Evolutionary conservation across 2,797 vertebrate genomes (phyloP).

Genomic region (Gymnothorax javanicus): DNA sequence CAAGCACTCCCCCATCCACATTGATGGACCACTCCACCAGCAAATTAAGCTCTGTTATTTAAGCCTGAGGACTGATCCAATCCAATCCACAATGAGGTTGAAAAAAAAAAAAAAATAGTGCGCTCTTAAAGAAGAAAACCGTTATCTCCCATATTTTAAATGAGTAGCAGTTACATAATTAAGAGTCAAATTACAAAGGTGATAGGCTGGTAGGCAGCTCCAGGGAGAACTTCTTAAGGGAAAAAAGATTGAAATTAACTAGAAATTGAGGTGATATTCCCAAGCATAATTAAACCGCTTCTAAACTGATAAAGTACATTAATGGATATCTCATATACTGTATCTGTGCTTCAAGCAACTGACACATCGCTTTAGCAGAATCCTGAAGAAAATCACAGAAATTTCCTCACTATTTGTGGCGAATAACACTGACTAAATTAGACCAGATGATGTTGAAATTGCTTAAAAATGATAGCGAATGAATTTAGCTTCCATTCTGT

Average conservation of each 20-base stretch:
- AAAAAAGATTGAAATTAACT: background rate
- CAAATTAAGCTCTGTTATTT: background rate
- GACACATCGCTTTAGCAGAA: background rate
- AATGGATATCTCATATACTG: background rate
- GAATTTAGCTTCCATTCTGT: no score
- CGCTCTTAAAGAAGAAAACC: background rate
- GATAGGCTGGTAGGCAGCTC: background rate
- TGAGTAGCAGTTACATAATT: background rate
- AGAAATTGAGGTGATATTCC: background rate
- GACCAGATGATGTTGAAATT: background rate
- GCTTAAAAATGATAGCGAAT: no score
- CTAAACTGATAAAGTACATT: background rate
- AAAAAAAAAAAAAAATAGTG: no score
- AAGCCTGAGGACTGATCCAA: constrained; percentile 13
- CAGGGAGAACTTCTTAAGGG: background rate
- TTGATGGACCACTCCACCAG: background rate
- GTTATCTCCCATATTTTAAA: background rate
- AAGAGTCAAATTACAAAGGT: background rate
- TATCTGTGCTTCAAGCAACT: background rate
- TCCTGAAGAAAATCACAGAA: background rate
- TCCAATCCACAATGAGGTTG: background rate
- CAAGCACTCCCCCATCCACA: background rate
- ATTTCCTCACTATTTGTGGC: background rate
- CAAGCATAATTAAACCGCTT: background rate
- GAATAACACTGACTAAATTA: background rate